Evolutionary conservation across 2,113 vertebrate species (phyloP).

Genomic region (Elephantulus edwardii): DNA sequence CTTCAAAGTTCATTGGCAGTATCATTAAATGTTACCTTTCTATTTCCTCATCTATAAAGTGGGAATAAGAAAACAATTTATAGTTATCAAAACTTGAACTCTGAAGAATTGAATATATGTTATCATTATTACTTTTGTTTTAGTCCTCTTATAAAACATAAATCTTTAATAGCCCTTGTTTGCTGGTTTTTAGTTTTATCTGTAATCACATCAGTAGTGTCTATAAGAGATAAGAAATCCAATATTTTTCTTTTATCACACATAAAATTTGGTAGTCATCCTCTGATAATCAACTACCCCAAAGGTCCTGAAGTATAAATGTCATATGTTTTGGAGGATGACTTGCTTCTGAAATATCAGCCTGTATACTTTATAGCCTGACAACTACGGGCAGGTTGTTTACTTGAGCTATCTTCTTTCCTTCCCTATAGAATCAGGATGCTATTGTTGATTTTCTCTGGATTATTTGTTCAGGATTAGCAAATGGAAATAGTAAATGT

Average conservation of each 20-base stretch:
- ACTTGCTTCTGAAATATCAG: neutral
- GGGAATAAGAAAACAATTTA: constrained; percentile 27
- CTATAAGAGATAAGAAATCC: neutral
- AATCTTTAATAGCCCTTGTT: neutral
- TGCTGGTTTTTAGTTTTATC: constrained; percentile 34
- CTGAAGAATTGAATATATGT: constrained; percentile 22
- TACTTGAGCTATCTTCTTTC: constrained; percentile 10
- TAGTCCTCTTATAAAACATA: constrained; percentile 14
- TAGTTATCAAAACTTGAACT: constrained; percentile 18
- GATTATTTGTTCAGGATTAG: constrained; percentile 16
- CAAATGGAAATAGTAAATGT: neutral
- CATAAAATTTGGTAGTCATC: neutral
- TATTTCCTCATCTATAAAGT: constrained; percentile 15
- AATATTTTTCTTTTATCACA: constrained; percentile 5
- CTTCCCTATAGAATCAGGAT: neutral
- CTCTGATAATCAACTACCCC: neutral
- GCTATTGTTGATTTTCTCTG: neutral
- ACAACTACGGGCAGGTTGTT: neutral
- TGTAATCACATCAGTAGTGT: neutral
- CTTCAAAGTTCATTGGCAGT: neutral
- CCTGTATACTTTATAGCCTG: neutral
- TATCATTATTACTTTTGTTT: constrained; percentile 24
- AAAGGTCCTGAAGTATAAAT: neutral
- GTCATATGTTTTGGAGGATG: neutral
- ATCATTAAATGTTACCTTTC: constrained; percentile 35